phyloP scores from a whole-genome alignment of 2,113 vertebrate species.

The Gallinago jamesoni region DNA sequence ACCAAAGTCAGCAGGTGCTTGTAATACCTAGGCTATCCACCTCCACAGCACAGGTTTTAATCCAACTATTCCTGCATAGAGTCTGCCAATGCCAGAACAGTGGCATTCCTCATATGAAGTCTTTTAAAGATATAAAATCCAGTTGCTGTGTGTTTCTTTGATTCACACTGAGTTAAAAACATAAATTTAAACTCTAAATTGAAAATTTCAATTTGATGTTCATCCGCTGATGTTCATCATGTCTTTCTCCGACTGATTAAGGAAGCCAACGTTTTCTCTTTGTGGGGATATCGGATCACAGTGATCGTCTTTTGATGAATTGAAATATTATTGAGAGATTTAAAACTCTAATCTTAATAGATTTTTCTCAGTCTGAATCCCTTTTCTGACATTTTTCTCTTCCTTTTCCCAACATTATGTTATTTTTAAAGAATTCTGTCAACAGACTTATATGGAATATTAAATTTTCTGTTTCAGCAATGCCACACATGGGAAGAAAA shows the following conservation, averaged over 20 bases:
- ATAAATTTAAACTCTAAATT: not conserved
- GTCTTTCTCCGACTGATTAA: not conserved
- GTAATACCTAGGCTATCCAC: not conserved
- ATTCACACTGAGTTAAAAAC: not conserved
- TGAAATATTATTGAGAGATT: not conserved
- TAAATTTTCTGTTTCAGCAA: not conserved
- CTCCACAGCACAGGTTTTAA: not conserved
- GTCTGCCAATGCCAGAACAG: not conserved
- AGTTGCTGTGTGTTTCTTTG: not conserved
- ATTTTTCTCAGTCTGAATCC: not conserved
- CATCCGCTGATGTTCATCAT: not conserved
- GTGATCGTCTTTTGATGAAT: not conserved
- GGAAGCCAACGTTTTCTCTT: not conserved
- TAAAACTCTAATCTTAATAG: not conserved
- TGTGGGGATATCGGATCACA: not conserved
- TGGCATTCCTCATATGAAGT: not conserved
- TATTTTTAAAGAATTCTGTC: not conserved
- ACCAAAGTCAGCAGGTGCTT: not conserved
- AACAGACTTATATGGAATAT: not conserved
- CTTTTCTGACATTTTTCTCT: not conserved
- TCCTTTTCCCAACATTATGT: not conserved
- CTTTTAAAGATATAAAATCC: not conserved
- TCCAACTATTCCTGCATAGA: not conserved
- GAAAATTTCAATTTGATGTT: not conserved
- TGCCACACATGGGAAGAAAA: not conserved